Evolutionary conservation across 1,140 invertebrate species (phyloP).

Genomic region (Chrysopa pallens): DNA sequence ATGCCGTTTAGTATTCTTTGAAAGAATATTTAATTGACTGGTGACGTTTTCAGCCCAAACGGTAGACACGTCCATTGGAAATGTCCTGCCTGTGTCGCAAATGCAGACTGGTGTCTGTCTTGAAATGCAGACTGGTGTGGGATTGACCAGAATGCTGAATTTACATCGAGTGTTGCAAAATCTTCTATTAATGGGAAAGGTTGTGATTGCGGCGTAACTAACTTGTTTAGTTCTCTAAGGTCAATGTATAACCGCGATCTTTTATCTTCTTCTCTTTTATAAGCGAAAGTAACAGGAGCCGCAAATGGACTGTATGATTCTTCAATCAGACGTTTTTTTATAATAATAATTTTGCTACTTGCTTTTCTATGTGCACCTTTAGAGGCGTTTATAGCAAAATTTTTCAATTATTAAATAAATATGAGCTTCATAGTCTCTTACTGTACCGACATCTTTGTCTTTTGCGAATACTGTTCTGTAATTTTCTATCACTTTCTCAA

Average conservation of each 20-base stretch:
- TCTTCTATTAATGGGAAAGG: conserved; percentile 18
- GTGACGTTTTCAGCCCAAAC: not conserved
- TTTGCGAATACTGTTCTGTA: too few relatives aligned
- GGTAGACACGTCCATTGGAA: conserved; percentile 12
- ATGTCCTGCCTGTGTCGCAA: conserved; percentile 17
- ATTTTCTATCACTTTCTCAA: too few relatives aligned
- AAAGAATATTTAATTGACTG: not conserved
- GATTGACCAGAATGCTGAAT: conserved; percentile 9
- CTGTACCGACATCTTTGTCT: too few relatives aligned
- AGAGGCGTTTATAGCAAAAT: too few relatives aligned
- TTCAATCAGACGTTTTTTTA: too few relatives aligned
- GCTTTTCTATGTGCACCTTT: too few relatives aligned
- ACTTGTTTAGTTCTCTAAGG: conserved; percentile 17
- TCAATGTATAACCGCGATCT: conserved; percentile 18
- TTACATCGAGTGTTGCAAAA: conserved; percentile 15
- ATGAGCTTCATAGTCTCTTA: too few relatives aligned
- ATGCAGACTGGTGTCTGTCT: conserved; percentile 16
- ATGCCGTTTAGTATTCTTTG: not conserved
- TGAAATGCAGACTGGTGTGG: conserved; percentile 11
- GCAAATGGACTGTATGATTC: too few relatives aligned
- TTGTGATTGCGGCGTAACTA: conserved; percentile 15
- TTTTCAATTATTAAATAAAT: too few relatives aligned
- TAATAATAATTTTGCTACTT: too few relatives aligned
- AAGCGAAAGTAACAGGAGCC: too few relatives aligned
- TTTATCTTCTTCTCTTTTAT: too few relatives aligned